phyloP scores from a whole-genome alignment of 1,140 invertebrate species.

The Drosophila parvula region DNA sequence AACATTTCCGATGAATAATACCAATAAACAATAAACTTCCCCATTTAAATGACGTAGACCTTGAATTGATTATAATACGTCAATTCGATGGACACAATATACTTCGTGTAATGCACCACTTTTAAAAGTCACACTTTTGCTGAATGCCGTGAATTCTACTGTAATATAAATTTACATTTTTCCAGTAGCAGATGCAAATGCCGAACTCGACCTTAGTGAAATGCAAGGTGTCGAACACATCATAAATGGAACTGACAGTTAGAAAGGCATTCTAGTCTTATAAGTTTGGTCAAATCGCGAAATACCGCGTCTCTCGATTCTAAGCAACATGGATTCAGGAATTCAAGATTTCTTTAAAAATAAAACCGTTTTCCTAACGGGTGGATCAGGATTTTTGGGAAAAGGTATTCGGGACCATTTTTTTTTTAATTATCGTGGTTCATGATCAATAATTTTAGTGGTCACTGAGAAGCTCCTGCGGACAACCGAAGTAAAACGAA shows the following conservation, averaged over 20 bases:
- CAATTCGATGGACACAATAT: background rate
- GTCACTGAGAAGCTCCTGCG: constrained; percentile 92
- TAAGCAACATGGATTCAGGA: constrained; percentile 30
- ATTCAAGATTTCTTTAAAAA: constrained; percentile 49
- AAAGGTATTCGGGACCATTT: constrained; percentile 39
- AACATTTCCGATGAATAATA: no score
- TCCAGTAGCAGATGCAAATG: background rate
- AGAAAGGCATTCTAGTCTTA: constrained; percentile 7
- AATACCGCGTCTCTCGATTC: background rate
- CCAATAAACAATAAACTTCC: no score
- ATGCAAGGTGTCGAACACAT: background rate
- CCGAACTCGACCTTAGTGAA: constrained; percentile 8
- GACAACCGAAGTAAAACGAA: constrained; percentile 88
- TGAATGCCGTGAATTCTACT: background rate
- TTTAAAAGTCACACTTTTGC: background rate
- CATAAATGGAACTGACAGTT: constrained; percentile 19
- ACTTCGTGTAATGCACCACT: background rate
- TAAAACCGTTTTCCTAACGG: constrained; percentile 49
- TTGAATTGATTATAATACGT: no score
- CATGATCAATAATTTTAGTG: constrained; percentile 27
- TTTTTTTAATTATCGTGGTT: background rate
- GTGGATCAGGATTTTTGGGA: constrained; percentile 53
- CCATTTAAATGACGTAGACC: no score
- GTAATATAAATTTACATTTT: background rate
- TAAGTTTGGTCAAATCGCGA: background rate